Evolutionary conservation across 2,888 invertebrate genomes (phyloP).

Genomic region (Cotesia congregata): DNA sequence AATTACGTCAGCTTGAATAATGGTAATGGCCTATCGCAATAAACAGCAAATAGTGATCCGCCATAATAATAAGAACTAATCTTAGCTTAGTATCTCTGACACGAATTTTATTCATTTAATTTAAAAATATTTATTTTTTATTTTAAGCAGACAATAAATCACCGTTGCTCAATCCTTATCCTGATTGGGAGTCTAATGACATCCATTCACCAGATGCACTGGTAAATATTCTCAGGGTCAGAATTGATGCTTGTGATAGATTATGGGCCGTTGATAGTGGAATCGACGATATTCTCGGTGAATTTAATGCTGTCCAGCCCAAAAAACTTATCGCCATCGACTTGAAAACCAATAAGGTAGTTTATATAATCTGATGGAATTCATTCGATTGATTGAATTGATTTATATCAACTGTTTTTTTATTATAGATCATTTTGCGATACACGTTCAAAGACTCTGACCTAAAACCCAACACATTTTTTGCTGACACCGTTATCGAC

Average conservation of each 20-base stretch:
- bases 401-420: not conserved
- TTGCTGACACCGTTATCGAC: slow-evolving; percentile 85
- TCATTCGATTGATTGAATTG: not conserved
- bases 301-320: slow-evolving; percentile 69
- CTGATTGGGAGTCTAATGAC: slow-evolving; percentile 83
- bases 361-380: not conserved
- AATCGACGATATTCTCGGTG: slow-evolving; percentile 81
- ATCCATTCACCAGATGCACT: slow-evolving; percentile 77
- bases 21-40: slow-evolving; percentile 40
- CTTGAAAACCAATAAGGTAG: slow-evolving; percentile 80
- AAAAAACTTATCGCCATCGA: slow-evolving; percentile 79
- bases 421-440: slow-evolving; percentile 72
- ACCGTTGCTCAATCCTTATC: slow-evolving; percentile 81
- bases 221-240: slow-evolving; percentile 81
- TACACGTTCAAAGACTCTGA: slow-evolving; percentile 79
- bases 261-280: slow-evolving; percentile 89
- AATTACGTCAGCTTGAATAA: slow-evolving; percentile 72
- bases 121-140: not conserved
- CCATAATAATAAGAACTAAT: not conserved
- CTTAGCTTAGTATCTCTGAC: not conserved
- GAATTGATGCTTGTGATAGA: slow-evolving; percentile 83
- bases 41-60: not conserved
- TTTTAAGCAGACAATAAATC: slow-evolving; percentile 75
- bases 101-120: slow-evolving; percentile 4
- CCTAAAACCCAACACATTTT: slow-evolving; percentile 82